Percentiles rank a stretch among this genome's conserved stretches.
phyloP scores from a whole-genome alignment of 2,113 vertebrate species.

The Lepidothrix coronata region DNA sequence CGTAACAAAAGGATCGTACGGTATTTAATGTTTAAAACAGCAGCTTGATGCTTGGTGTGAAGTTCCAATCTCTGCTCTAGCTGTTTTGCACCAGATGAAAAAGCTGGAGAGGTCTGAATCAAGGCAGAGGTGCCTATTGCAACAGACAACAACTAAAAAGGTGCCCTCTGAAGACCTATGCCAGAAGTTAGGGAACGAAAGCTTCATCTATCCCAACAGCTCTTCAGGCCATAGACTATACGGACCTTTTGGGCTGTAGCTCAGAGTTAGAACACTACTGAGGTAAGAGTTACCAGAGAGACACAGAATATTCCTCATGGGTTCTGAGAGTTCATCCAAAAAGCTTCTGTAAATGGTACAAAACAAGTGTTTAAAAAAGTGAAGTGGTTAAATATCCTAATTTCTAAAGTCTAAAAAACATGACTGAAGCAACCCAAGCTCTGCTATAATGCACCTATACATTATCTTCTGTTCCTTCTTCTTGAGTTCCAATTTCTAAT shows the following conservation, averaged over 20 bases:
- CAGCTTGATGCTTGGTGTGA: background rate
- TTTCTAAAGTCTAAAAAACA: constrained; percentile 46
- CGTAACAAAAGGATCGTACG: background rate
- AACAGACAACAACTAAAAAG: background rate
- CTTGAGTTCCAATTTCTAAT: constrained; percentile 59
- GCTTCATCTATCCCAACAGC: background rate
- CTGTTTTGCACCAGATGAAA: background rate
- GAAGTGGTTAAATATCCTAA: constrained; percentile 32
- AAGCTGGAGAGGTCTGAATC: background rate
- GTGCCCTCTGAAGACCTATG: background rate
- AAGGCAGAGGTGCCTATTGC: background rate
- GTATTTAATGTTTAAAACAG: background rate
- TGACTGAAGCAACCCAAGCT: constrained; percentile 37
- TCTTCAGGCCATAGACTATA: background rate
- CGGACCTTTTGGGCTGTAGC: background rate
- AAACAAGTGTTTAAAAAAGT: background rate
- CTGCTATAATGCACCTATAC: constrained; percentile 24
- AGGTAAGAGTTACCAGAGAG: background rate
- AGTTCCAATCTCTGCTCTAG: background rate
- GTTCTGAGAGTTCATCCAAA: background rate
- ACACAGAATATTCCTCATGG: background rate
- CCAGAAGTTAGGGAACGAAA: background rate
- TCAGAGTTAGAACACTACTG: background rate
- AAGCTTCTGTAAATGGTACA: background rate
- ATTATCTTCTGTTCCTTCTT: constrained; percentile 48